Evolutionary conservation across 2,113 vertebrate species (phyloP), one percentile per base, ranked within the genome.

Genomic region (Chascanopsetta lugubris): DNA sequence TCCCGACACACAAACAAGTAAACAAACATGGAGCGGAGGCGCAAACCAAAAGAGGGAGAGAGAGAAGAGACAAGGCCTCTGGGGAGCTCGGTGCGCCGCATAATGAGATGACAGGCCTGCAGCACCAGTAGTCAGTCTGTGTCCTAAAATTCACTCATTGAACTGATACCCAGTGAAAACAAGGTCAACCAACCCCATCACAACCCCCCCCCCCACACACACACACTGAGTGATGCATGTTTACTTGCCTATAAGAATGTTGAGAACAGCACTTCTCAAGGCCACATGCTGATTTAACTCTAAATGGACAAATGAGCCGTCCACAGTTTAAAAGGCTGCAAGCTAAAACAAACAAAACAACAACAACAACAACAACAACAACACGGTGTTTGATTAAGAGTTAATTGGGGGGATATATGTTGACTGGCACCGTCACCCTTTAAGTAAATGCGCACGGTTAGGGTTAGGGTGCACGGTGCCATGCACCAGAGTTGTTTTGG

Each of bases 161-260:
- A 73, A 54, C 34, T 27, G 24, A 13, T 43, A 51, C 61, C 57
- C 49, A 69, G 13, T 17, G 6, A 36, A 76, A 85, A 79, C 46
- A 48, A 75, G 65, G 62, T 75, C 70, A 51, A 18, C 47, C 15
- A 27, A 38, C n/a, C 12, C 10, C 0, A n/a, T 60, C 32, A 13
- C 34, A 64, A 36, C 18, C 40, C 15, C 59, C 62, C 72, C 59
- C 13, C 65, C 77, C 68, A 30, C 9, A 69, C 4, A 38, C 36
- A 38, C 36, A 11, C 58, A 43, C 49, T 2, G 34, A 38, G 34
- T 38, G 34, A 38, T 38, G 18, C 59, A 43, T 78, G 73, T 83
- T 86, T 77, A 80, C 53, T 64, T 58, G 30, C 30, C 73, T 53
- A 71, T 47, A 47, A 71, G 66, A 79, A 65, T n/a, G 42, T 27